Base-by-base conservation (phyloP, 2,113 vertebrate species). In the Turnix velox region DNA sequence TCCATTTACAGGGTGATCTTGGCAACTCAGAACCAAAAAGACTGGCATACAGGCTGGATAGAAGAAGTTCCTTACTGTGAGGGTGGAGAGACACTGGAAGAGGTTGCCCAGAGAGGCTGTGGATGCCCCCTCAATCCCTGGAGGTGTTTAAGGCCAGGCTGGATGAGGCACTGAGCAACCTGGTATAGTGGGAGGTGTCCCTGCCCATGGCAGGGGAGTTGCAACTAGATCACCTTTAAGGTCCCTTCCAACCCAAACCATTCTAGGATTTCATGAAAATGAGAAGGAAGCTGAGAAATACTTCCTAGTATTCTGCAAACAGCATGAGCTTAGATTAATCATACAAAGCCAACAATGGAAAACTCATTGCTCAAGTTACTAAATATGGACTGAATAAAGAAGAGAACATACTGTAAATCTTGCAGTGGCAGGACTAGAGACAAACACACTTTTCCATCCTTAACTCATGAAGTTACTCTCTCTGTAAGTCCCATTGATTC, bases 381-480 rank as follows among this genome's bases (percentile, higher is more conserved):
- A 91, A 96, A 76, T 52, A 78, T 6, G 58, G 77, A 35, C 58
- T 35, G 76, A 95, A 80, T 84, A 74, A 78, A 84, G 46, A 91
- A 57, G 30, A 80, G 58, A 75, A 63, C 31, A 57, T 59, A 84
- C 30, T 87, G 68, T 35, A 87, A 94, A 75, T 81, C 45, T 72
- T 78, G 52, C 54, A 62, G 62, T 42, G 61, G 69, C 79, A 92
- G 27, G 39, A 90, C 61, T 84, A 63, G 88, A 90, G 73, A 84
- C 42, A 94, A 93, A 94, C 52, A 80, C 16, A 42, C 12, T 93
- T 84, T 75, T 75, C 84, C 74, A 91, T 81, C 69, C 90, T 74
- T 52, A 90, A 66, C 46, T 86, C 88, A 30, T 35, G 18, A 84
- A 88, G 62, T 28, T 45, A 63, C 37, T 88, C 28, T 84, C 65